These are phyloP conservation scores for Pogona vitticeps DNA, from an alignment of 2,113 vertebrate species.

Conservation along the genomic window DNA sequence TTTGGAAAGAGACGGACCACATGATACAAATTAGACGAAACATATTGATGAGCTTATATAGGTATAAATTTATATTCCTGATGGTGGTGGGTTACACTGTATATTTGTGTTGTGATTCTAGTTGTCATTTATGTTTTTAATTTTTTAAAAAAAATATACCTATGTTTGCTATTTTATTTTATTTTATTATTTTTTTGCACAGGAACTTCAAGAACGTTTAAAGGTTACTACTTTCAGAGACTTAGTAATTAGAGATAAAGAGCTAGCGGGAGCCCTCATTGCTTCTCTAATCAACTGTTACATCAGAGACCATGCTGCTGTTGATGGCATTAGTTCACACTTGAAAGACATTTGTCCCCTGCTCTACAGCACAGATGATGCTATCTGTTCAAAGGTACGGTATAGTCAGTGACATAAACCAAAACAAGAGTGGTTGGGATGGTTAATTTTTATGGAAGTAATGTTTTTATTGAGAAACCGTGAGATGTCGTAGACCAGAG, in stretches of 20 bases:
- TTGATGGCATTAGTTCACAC: conserved; percentile 92
- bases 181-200: too few species aligned
- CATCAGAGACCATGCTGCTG: conserved; percentile 93
- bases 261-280: conserved; percentile 91
- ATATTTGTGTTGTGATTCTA: too few species aligned
- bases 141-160: too few species aligned
- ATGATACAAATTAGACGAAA: too few species aligned
- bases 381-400: conserved; percentile 92
- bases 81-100: too few species aligned
- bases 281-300: conserved; percentile 95
- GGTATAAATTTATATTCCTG: too few species aligned
- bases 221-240: conserved; percentile 94
- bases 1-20: too few species aligned
- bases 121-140: too few species aligned
- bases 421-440: background rate
- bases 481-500: too few species aligned
- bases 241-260: conserved; percentile 90
- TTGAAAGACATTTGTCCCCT: conserved; percentile 92
- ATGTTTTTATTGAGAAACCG: background rate
- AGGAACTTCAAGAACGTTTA: conserved; percentile 95
- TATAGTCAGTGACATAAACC: background rate
- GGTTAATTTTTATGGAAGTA: background rate
- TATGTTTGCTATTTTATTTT: too few species aligned
- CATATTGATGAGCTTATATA: too few species aligned
- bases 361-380: conserved; percentile 95